A percentile compares a stretch with the other conserved stretches of the same genome.
These are phyloP conservation scores for Berghia stephanieae DNA, from an alignment of 1,140 invertebrate genomes.

Conservation along the genomic window DNA sequence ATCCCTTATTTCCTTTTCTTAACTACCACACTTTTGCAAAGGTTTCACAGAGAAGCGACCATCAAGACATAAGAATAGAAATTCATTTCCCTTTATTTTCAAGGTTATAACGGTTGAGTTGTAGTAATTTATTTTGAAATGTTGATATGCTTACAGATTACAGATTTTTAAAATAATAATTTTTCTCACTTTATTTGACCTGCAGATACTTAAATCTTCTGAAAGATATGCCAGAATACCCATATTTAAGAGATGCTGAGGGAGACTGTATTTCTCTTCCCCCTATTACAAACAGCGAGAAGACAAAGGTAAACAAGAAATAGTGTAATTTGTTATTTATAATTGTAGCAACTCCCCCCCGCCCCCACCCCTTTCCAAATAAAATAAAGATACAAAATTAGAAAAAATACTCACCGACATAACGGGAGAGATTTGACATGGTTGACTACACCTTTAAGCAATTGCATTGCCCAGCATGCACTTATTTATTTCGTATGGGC, in stretches of 20 bases:
- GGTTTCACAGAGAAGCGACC: too few species aligned
- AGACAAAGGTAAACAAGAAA: constrained; percentile 74
- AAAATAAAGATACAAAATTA: constrained; percentile 3
- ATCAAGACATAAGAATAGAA: too few species aligned
- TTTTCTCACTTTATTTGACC: constrained; percentile 23
- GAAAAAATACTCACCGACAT: too few species aligned
- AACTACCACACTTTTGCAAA: too few species aligned
- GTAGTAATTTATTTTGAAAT: too few species aligned
- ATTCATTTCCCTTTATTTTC: too few species aligned
- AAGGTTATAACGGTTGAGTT: too few species aligned
- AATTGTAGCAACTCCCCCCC: background rate
- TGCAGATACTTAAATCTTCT: constrained; percentile 78
- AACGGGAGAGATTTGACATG: too few species aligned
- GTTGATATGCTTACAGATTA: background rate
- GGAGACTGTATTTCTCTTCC: constrained; percentile 81
- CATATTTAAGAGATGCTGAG: constrained; percentile 75
- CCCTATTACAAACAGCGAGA: constrained; percentile 83
- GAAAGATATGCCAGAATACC: constrained; percentile 78
- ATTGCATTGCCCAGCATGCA: background rate
- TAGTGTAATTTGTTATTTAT: background rate
- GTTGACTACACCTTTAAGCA: background rate
- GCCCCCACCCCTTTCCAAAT: background rate
- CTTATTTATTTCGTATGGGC: background rate
- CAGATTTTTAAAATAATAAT: background rate
- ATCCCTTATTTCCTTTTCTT: too few species aligned